Evolutionary conservation across 1,140 invertebrate genomes (phyloP).

Genomic region (Microplitis mediator): DNA sequence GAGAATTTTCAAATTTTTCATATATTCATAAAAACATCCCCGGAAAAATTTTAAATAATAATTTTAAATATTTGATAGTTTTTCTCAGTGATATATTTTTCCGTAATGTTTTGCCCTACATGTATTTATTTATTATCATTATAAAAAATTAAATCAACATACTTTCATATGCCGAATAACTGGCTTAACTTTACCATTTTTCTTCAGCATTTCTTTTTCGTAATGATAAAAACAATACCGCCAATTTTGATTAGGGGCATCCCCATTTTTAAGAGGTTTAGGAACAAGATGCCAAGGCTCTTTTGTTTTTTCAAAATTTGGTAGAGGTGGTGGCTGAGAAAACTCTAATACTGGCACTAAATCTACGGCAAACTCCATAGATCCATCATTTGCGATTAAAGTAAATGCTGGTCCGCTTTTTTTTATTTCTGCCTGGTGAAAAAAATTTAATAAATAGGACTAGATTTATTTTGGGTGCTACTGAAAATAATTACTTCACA

Average conservation of each 20-base stretch:
- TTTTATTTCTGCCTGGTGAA: conserved; percentile 43
- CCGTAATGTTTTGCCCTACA: too few species aligned
- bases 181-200: conserved; percentile 30
- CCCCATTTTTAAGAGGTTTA: conserved; percentile 28
- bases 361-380: conserved; percentile 52
- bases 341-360: conserved; percentile 61
- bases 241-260: conserved; percentile 30
- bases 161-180: conserved; percentile 45
- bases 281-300: conserved; percentile 35
- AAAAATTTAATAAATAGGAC: neutral
- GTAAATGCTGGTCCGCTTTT: conserved; percentile 62
- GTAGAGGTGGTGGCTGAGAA: conserved; percentile 23
- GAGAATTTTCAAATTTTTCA: neutral
- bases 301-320: neutral
- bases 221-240: conserved; percentile 38
- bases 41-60: too few species aligned
- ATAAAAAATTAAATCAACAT: neutral
- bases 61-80: too few species aligned
- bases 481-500: neutral
- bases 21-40: too few species aligned
- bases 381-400: conserved; percentile 38
- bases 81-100: too few species aligned
- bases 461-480: too few species aligned
- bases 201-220: conserved; percentile 36
- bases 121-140: too few species aligned